Evolutionary conservation across 2,113 vertebrate genomes (phyloP).

Genomic region (Antigone vipio): DNA sequence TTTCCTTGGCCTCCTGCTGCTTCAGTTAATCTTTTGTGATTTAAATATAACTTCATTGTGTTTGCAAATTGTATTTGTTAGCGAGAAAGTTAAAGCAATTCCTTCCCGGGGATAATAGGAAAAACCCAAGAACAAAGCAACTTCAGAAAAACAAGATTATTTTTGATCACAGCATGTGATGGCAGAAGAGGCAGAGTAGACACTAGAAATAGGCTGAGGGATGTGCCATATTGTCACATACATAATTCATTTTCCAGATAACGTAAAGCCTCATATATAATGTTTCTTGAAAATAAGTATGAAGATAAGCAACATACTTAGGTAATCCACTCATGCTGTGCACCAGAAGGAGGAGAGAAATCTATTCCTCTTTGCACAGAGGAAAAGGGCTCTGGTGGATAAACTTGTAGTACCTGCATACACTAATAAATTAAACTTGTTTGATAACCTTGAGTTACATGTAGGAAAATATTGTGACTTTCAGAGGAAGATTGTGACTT

Average conservation of each 20-base stretch:
- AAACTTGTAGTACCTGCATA: not conserved
- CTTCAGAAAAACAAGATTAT: not conserved
- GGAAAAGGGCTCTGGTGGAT: not conserved
- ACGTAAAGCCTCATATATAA: not conserved
- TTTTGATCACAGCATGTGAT: not conserved
- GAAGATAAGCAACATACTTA: not conserved
- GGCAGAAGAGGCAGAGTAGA: not conserved
- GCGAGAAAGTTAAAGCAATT: not conserved
- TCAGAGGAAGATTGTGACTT: not conserved
- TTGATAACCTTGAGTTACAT: not conserved
- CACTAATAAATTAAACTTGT: not conserved
- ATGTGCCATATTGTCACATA: not conserved
- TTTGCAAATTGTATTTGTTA: not conserved
- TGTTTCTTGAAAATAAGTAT: not conserved
- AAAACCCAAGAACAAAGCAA: not conserved
- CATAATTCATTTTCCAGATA: slow-evolving; percentile 46
- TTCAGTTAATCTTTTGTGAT: not conserved
- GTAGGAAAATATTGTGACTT: not conserved
- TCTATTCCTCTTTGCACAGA: not conserved
- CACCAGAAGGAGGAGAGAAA: not conserved
- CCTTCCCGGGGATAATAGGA: not conserved
- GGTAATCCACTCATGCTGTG: not conserved
- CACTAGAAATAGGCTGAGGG: not conserved
- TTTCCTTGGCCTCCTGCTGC: not conserved
- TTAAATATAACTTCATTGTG: not conserved